phyloP scores from a whole-genome alignment of 1,140 invertebrate species.

The Drosophila tristis region DNA sequence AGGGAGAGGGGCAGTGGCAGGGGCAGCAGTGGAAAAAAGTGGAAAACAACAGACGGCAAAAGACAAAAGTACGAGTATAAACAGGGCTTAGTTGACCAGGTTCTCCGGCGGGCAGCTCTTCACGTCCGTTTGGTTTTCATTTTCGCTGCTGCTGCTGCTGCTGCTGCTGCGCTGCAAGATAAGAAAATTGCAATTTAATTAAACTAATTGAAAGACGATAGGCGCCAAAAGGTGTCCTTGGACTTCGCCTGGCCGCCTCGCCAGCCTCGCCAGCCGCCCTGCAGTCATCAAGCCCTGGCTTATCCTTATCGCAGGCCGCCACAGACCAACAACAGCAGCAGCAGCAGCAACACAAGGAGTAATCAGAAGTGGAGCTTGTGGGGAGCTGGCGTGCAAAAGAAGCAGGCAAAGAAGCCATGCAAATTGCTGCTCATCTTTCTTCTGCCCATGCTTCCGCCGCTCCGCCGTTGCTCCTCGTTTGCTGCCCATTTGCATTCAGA shows the following conservation, averaged over 20 bases:
- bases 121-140: too few species aligned
- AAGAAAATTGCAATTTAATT: conserved; percentile 74
- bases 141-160: conserved; percentile 35
- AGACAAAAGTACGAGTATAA: conserved; percentile 22
- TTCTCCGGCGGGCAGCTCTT: not conserved
- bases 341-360: conserved; percentile 18
- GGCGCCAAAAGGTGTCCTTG: conserved; percentile 44
- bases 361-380: not conserved
- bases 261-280: not conserved
- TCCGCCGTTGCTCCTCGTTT: not conserved
- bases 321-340: conserved; percentile 44
- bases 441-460: not conserved
- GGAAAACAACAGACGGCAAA: conserved; percentile 3
- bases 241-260: not conserved
- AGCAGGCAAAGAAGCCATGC: conserved; percentile 58
- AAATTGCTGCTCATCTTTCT: conserved; percentile 62
- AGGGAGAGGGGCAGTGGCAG: too few species aligned
- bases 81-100: conserved; percentile 54
- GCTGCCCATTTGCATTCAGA: conserved; percentile 73
- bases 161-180: conserved; percentile 50
- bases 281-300: conserved; percentile 32
- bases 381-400: not conserved
- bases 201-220: conserved; percentile 81
- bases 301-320: conserved; percentile 63
- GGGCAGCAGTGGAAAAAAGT: not conserved